Percentiles rank a stretch among this genome's conserved stretches.
Conservation (phyloP, 2,888 invertebrate species). For the Agelastica alni region DNA sequence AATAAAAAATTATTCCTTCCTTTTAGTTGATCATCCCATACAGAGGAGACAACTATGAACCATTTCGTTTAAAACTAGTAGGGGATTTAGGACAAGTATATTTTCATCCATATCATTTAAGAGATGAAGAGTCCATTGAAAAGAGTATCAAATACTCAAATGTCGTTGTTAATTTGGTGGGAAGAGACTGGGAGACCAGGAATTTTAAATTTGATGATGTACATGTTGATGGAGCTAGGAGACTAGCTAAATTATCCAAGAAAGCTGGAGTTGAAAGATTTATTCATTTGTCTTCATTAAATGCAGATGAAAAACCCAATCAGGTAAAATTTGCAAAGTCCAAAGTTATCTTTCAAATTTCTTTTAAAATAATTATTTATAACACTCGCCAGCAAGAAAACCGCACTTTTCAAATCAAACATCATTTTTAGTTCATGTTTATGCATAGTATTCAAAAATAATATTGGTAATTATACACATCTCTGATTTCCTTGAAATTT, state of each 20-base stretch:
- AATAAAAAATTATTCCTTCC: not conserved
- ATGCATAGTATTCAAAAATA: too few relatives aligned
- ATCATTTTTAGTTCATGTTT: too few relatives aligned
- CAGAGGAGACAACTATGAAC: slow-evolving; percentile 82
- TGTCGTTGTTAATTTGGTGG: slow-evolving; percentile 94
- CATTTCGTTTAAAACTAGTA: slow-evolving; percentile 75
- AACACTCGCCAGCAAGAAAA: too few relatives aligned
- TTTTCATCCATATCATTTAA: slow-evolving; percentile 82
- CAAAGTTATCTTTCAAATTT: too few relatives aligned
- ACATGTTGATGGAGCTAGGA: slow-evolving; percentile 81
- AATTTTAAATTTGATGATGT: slow-evolving; percentile 88
- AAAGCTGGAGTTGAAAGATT: slow-evolving; percentile 87
- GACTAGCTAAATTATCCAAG: slow-evolving; percentile 75
- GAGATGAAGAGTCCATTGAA: slow-evolving; percentile 83
- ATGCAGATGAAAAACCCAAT: slow-evolving; percentile 73
- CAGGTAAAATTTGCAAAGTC: slow-evolving; percentile 59
- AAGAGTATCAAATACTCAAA: slow-evolving; percentile 92
- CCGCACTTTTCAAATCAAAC: too few relatives aligned
- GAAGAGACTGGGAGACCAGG: slow-evolving; percentile 89
- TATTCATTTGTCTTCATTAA: slow-evolving; percentile 89
- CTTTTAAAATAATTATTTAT: too few relatives aligned
- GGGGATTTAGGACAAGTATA: slow-evolving; percentile 96
- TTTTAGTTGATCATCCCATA: slow-evolving; percentile 89
- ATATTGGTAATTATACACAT: too few relatives aligned
- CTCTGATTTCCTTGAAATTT: too few relatives aligned